Percentiles rank a stretch among this genome's conserved stretches.
Evolutionary conservation across 1,140 invertebrate species (phyloP).

Genomic region (Anadara kagoshimensis): DNA sequence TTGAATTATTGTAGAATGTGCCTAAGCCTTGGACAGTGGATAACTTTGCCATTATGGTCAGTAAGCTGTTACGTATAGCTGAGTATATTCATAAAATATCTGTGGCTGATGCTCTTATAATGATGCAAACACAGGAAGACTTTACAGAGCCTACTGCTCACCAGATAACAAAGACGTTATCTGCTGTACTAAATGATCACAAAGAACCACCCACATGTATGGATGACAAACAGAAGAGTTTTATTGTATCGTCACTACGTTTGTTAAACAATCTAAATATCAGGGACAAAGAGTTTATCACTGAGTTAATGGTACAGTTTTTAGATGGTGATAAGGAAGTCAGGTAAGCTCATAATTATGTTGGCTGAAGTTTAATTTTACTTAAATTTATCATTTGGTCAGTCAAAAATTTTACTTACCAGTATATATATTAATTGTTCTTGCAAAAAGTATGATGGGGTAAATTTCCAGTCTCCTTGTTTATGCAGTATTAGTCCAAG

Average conservation of each 20-base stretch:
- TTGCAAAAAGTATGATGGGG: neutral
- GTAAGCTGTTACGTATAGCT: constrained; percentile 57
- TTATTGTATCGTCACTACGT: constrained; percentile 61
- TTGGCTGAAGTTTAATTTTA: no score
- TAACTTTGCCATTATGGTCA: constrained; percentile 60
- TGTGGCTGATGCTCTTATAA: constrained; percentile 59
- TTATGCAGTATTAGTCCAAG: no score
- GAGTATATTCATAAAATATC: constrained; percentile 56
- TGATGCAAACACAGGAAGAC: constrained; percentile 58
- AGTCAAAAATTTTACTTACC: no score
- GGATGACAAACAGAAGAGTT: constrained; percentile 58
- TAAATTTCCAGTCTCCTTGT: no score
- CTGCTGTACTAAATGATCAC: constrained; percentile 59
- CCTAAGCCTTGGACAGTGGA: constrained; percentile 70
- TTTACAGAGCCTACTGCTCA: constrained; percentile 49
- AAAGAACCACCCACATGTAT: constrained; percentile 59
- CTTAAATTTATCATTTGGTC: no score
- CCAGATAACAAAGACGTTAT: constrained; percentile 47
- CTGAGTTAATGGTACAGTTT: constrained; percentile 67
- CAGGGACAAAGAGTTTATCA: constrained; percentile 62
- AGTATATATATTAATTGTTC: no score
- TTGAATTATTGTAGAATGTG: constrained; percentile 55
- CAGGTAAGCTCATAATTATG: constrained; percentile 51
- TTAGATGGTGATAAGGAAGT: constrained; percentile 70
- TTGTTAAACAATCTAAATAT: constrained; percentile 54